Evolutionary conservation across 2,888 invertebrate species (phyloP), one percentile per base, ranked within the genome.

Genomic region (Plemyria rubiginata): DNA sequence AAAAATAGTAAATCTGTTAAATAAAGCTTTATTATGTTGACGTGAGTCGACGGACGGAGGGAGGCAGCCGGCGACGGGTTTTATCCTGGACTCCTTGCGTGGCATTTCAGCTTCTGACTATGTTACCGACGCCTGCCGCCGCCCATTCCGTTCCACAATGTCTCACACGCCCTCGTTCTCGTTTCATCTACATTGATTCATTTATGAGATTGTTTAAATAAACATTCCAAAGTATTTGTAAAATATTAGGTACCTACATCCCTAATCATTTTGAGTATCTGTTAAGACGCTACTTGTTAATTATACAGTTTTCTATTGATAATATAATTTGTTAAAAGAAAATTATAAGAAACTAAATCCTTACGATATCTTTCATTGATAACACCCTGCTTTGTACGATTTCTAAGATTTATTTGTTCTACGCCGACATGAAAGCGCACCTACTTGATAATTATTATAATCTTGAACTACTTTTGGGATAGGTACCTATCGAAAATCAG

Each of bases 271-370:
- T 91, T 86, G 89, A 88, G 86, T 91, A 92, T 91, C 88, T 91
- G 90, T 92, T 92, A 92, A 92, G 92, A 91, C 85, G 86, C 91
- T 92, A 90, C 92, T 92, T 92, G 92, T 92, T 92, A 91, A 92
- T 92, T 92, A 92, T 92, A 91, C 92, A 92, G 91, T 92, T 92
- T 92, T 92, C 92, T 92, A 92, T 92, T 92, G 92, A 92, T 92
- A 90, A 92, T 92, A 92, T 92, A 90, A 92, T 92, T 92, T 92
- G 92, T 92, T 92, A 92, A 92, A 90, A 92, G 92, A 92, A 92
- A 92, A 92, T 92, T 92, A 92, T 92, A 92, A 85, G 91, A 92
- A 92, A 92, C 92, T 92, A 92, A 92, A 92, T 92, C 90, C 91
- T 91, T 91, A 85, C 58, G 65, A 67, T 86, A 82, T 90, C 76